phyloP scores from a whole-genome alignment of 2,797 vertebrate genomes.

The Sarcophilus harrisii region DNA sequence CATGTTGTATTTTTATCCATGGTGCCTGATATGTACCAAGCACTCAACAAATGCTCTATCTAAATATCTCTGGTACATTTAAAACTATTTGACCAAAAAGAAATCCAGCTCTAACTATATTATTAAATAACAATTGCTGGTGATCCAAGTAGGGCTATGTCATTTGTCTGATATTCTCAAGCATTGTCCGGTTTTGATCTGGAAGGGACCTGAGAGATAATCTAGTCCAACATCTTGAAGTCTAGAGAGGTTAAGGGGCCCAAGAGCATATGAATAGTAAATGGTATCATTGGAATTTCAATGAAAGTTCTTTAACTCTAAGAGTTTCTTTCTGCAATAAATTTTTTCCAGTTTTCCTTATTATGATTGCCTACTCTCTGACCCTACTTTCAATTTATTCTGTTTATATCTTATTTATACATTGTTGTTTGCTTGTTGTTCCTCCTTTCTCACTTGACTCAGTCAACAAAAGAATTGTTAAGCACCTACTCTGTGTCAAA shows the following conservation, averaged over 20 bases:
- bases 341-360: not conserved
- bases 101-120: not conserved
- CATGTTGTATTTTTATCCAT: not conserved
- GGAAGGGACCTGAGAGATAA: not conserved
- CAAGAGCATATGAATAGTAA: not conserved
- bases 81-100: not conserved
- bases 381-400: not conserved
- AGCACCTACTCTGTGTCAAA: not conserved
- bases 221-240: not conserved
- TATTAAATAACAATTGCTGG: constrained; percentile 37
- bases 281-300: not conserved
- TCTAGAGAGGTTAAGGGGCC: not conserved
- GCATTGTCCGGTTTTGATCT: not conserved
- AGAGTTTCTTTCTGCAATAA: not conserved
- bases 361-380: not conserved
- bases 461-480: not conserved
- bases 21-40: not conserved
- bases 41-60: not conserved
- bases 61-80: not conserved
- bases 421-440: not conserved
- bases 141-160: constrained; percentile 50
- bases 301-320: not conserved
- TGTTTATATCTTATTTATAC: not conserved
- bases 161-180: not conserved
- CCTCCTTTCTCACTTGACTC: not conserved